Conservation (phyloP, 2,888 invertebrate species). For the Kryphioiulus occultus region DNA sequence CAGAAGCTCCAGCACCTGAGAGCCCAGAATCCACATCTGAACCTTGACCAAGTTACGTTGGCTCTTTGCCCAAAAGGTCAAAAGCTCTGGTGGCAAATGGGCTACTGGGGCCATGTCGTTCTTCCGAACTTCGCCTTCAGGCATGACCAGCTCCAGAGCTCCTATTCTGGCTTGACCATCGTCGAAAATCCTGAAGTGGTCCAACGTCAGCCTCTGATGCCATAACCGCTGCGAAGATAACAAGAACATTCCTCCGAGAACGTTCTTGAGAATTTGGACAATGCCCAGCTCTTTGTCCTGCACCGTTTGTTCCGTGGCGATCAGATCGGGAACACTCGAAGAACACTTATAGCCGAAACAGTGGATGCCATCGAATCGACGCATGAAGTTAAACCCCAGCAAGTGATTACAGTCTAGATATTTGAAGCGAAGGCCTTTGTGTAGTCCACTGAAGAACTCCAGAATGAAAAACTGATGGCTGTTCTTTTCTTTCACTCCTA, state of each 20-base stretch:
- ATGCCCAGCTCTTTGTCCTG: background rate
- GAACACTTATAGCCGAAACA: background rate
- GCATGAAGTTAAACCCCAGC: background rate
- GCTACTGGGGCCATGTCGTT: background rate
- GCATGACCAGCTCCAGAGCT: background rate
- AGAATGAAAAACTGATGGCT: background rate
- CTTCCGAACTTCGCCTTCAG: background rate
- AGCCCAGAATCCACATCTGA: conserved; percentile 1
- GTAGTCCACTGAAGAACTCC: background rate
- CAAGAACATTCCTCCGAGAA: background rate
- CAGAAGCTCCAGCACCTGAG: background rate
- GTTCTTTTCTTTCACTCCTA: background rate
- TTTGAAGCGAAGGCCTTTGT: conserved; percentile 8
- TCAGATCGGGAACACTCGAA: background rate
- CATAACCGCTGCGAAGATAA: background rate
- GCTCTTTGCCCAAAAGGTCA: background rate
- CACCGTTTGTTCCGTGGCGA: background rate
- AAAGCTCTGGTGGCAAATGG: background rate
- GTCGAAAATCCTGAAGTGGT: background rate
- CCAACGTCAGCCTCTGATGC: background rate
- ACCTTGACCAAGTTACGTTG: background rate
- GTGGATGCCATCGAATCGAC: background rate
- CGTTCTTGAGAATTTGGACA: background rate
- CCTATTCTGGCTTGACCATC: background rate
- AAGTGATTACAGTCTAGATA: background rate